Base-by-base conservation (phyloP, 2,113 vertebrate genomes). In the Montifringilla adamsi region DNA sequence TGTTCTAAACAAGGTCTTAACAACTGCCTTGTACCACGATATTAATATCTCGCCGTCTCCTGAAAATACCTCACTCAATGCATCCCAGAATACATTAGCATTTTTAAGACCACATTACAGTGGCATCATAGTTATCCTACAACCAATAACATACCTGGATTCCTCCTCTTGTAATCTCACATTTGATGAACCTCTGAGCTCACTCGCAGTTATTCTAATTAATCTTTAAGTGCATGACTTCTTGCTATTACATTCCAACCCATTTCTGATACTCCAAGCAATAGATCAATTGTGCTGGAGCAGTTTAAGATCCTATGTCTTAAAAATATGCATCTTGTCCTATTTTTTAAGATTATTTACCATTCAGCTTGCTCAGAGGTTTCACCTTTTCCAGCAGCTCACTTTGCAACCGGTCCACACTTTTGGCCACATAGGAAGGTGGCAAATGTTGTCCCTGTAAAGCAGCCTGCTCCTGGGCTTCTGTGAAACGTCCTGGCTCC, bases 31-130 rank as follows among this genome's bases (percentile, higher is more conserved):
- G 44, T 73, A 60, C 86, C 37, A 72, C 3, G 86, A 95, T 90
- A 95, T 90, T 94, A 93, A 95, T 94, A 96, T 83, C 70, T 84
- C 17, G 2, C 52, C 1, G 0, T 82, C 90, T 75, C 62, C 90
- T 82, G 96, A 87, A 95, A 94, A 95, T 85, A 82, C 82, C 67
- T 94, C 92, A 82, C 90, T 95, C 1, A 1, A 68, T 89, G 84
- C 96, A 94, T 90, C 84, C 87, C 67, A 52, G 95, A 94, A 96
- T 95, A 95, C 82, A 95, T 95, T 94, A 85, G 94, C 90, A 95
- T 95, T 94, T 94, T 95, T 95, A 95, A 96, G 87, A 91, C 82
- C 58, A 44, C 70, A 90, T 91, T 96, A 82, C 58, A 83, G 78
- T 66, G 81, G 81, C 78, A 82, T 79, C 62, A 2, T 41, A 64